phyloP scores from a whole-genome alignment of 1,140 invertebrate genomes.

The Babylonia areolata region DNA sequence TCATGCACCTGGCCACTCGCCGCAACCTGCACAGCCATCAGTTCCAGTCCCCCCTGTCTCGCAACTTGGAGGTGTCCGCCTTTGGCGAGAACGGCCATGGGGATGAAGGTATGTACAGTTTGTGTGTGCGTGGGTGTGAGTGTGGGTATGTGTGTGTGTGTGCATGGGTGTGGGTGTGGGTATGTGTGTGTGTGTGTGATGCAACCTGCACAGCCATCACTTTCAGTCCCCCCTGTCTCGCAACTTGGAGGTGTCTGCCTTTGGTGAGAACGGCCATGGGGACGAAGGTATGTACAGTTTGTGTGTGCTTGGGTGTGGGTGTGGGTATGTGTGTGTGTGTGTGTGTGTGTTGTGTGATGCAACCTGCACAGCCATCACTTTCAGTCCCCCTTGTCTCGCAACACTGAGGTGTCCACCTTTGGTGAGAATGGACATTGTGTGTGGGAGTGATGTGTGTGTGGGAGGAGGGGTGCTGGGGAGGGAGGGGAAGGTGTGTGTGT shows the following conservation, averaged over 20 bases:
- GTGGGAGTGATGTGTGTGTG: constrained; percentile 14
- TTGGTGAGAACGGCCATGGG: constrained; percentile 91
- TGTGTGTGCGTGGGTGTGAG: constrained; percentile 19
- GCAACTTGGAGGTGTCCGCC: constrained; percentile 97
- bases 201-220: constrained; percentile 97
- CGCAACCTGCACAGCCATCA: constrained; percentile 98
- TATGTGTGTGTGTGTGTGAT: constrained; percentile 92
- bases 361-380: constrained; percentile 98
- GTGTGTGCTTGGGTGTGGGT: constrained; percentile 16
- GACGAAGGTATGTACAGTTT: constrained; percentile 82
- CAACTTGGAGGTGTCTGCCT: constrained; percentile 98
- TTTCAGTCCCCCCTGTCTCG: constrained; percentile 95
- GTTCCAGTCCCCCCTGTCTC: constrained; percentile 94
- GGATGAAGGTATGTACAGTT: constrained; percentile 82
- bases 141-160: neutral
- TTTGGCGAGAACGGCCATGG: constrained; percentile 94
- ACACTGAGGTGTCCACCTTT: constrained; percentile 98
- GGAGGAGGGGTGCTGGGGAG: no score
- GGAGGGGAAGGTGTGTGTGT: no score
- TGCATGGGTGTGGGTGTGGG: constrained; percentile 83
- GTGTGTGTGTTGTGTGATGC: constrained; percentile 85
- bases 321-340: neutral
- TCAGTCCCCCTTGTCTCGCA: constrained; percentile 92
- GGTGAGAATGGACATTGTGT: constrained; percentile 85
- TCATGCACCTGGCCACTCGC: constrained; percentile 92